Base-by-base conservation (phyloP, 2,113 vertebrate genomes). In the Poeciliopsis retropinna region DNA sequence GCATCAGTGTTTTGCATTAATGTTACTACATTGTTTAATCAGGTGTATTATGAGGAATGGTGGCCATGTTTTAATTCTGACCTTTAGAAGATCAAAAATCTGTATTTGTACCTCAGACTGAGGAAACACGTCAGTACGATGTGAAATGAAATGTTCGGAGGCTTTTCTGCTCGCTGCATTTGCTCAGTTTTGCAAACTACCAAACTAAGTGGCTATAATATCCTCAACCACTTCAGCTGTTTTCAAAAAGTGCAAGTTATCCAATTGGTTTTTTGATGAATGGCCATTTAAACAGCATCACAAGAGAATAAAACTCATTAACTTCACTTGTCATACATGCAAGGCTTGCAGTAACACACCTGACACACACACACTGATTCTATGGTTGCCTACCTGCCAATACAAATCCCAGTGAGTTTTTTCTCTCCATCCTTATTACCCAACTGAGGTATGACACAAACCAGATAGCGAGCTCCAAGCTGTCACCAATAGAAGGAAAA, bases 401-500 rank as follows among this genome's bases (percentile, higher is more conserved):
- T 34, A 11, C 22, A 64, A 69, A 28, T 44, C 64, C 25, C 39
- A 31, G 29, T 71, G 66, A 68, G 69, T 61, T 15, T 30, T 6
- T 5, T 6, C 32, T 66, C 60, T 79, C 80, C 25, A 63, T 79
- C 70, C 86, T 47, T 47, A 75, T 87, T 87, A 89, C 83, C 86
- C 83, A 72, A 84, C 83, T 78, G 80, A 82, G 83, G 81, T 73
- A 60, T 89, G 90, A 85, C 90, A 85, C 85, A 54, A 77, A 69
- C 73, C 82, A 84, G 87, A 88, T 84, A 85, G 80, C 80, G 17
- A 72, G 67, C 80, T 72, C 54, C 0, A 41, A 79, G 78, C 86
- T 90, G 89, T 92, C 91, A 90, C 64, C 78, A 22, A 73, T 60
- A 71, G 81, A 83, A 62, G 78, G 81, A 83, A 62, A 76, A 83